Evolutionary conservation across 2,113 vertebrate species (phyloP), one percentile per base, ranked within the genome.

Genomic region (Saimiri boliviensis): DNA sequence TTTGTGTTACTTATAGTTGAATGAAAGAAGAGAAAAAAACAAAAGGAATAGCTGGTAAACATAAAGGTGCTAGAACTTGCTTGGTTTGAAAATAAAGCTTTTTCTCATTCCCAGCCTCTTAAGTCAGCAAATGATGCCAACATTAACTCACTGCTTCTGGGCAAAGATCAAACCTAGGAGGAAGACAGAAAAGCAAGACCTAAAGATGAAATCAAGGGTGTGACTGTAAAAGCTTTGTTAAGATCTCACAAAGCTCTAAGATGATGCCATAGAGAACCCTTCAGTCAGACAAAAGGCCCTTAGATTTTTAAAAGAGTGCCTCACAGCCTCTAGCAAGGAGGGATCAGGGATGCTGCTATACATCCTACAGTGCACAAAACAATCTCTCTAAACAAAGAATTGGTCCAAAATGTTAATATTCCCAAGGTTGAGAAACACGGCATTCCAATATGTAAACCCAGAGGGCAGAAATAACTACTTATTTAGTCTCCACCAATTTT

Each of bases 131-230:
- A 73, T 25, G 16, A 63, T 83, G 56, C 20, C 73, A 92, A 92
- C 58, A 81, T 63, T 88, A 70, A 47, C 71, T 70, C 20, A 60
- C 10, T 56, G 35, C 27, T 89, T 82, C 35, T 27, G 77, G 60
- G 60, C 60, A 86, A 90, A 91, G n/a, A 91, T 79, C 21, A 71
- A 94, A 95, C 37, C 35, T 60, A 93, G 27, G 40, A 74, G 17
- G 49, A 32, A 92, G 66, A 90, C 25, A 92, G 66, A 92, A 85
- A 95, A 86, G 45, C 17, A 88, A 82, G 19, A 83, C 37, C 17
- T 68, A 71, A 94, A 96, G 45, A 92, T 82, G 76, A 89, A 93
- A 93, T 40, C 20, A 68, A 42, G 45, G 45, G 19, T 30, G 12
- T 54, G 21, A 92, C 63, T 35, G 14, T 35, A 70, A 95, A 94